phyloP scores from a whole-genome alignment of 2,797 vertebrate genomes.

The Natrix natrix region DNA sequence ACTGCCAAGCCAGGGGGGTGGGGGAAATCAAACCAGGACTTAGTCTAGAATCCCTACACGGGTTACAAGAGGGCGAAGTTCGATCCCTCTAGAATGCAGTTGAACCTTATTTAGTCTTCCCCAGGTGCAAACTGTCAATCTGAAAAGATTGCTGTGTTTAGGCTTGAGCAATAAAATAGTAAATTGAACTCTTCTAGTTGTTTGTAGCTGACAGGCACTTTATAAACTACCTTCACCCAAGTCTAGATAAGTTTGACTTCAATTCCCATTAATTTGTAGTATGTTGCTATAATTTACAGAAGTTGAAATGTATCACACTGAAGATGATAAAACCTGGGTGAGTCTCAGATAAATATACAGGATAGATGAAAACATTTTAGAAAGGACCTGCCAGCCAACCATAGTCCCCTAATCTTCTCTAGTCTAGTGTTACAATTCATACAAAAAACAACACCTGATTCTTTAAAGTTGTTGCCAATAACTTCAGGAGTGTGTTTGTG shows the following conservation, averaged over 20 bases:
- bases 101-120: not conserved
- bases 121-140: not conserved
- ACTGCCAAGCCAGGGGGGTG: not conserved
- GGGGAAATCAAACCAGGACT: not conserved
- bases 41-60: not conserved
- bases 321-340: not conserved
- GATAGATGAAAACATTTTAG: not conserved
- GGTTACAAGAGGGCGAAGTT: not conserved
- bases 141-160: not conserved
- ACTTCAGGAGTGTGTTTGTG: not conserved
- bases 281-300: not conserved
- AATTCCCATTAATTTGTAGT: not conserved
- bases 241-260: not conserved
- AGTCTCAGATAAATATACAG: not conserved
- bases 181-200: not conserved
- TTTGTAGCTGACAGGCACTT: not conserved
- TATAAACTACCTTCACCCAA: not conserved
- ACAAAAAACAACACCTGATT: not conserved
- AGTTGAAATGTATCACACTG: not conserved
- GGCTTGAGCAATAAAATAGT: not conserved
- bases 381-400: not conserved
- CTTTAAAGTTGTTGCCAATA: not conserved
- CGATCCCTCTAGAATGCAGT: not conserved
- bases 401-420: not conserved
- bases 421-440: not conserved